Base-by-base conservation (phyloP, 2,888 invertebrate species). In the Caenorhabditis doughertyi region DNA sequence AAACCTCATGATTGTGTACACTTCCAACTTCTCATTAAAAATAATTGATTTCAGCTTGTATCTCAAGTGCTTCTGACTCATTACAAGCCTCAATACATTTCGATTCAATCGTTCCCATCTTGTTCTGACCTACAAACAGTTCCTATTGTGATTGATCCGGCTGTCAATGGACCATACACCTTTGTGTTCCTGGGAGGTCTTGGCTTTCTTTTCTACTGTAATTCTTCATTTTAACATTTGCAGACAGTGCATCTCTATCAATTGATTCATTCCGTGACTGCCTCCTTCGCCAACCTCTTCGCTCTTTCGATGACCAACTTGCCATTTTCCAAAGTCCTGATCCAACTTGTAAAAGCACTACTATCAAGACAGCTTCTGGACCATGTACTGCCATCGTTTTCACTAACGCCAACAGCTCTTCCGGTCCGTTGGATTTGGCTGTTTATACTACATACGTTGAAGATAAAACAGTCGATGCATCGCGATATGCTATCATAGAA, bases 401-500 rank as follows among this genome's bases (percentile, higher is more conserved):
- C 39, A 70, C 73, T 3, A 70, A 53, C 42, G 67, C 51, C 8
- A 27, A n/a, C 23, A 0, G 18, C 1, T 32, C 21, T 3, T 3
- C 44, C 0, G 55, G 47, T n/a, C 27, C 65, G 25, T 23, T 64
- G 13, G 64, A 60, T 23, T 21, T 79, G 55, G 16, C 65, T 3
- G 44, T 74, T 27, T 74, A 62, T 39, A 62, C 32, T 0, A 74
- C 53, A 3, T 81, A 62, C 18, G 70, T 81, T 11, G 74, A 81
- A 23, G 55, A 70, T 68, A 44, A 2, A 18, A 21, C 70, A 0
- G 25, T 81, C 13, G 80, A 81, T 21, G 51, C 80, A 0, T 73
- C 73, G 3, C 60, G 80, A 16, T 81, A 74, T 60, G 80, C 73
- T 3, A 81, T 81, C 25, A 27, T 81, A 7, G 80, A 81, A 39